Evolutionary conservation across 2,888 invertebrate genomes (phyloP).

Genomic region (Pheosia gnoma): DNA sequence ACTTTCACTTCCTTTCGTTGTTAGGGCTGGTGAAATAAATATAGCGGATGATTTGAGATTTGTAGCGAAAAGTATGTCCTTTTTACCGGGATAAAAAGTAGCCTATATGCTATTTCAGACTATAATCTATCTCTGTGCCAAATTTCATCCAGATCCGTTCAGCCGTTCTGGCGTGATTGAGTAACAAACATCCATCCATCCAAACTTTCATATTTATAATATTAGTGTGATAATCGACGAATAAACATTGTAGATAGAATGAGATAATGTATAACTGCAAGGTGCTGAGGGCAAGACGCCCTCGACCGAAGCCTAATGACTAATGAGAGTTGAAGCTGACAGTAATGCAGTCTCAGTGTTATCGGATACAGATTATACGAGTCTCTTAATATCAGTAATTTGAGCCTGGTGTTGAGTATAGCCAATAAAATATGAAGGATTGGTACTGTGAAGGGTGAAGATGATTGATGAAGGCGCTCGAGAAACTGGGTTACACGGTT

Average conservation of each 20-base stretch:
- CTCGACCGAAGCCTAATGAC: not conserved
- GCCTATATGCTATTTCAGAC: too few relatives aligned
- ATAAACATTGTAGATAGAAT: too few relatives aligned
- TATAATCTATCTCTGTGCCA: too few relatives aligned
- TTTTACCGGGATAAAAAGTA: too few relatives aligned
- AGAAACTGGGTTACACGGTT: not conserved
- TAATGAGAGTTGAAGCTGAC: not conserved
- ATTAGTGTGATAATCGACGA: too few relatives aligned
- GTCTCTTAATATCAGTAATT: not conserved
- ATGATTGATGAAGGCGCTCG: conserved; percentile 3
- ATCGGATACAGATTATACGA: too few relatives aligned
- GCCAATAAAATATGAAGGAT: not conserved
- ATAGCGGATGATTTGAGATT: not conserved
- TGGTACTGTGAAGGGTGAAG: not conserved
- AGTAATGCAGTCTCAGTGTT: not conserved
- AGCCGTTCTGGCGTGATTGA: too few relatives aligned
- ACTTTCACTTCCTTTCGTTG: conserved; percentile 9
- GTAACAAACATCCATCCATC: too few relatives aligned
- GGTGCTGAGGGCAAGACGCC: not conserved
- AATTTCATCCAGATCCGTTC: too few relatives aligned
- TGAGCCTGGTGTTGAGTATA: not conserved
- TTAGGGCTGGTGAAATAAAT: not conserved
- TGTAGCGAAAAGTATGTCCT: too few relatives aligned
- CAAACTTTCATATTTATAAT: too few relatives aligned
- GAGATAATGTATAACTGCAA: too few relatives aligned